phyloP scores from a whole-genome alignment of 1,140 invertebrate genomes.

The Heterodera carotae region DNA sequence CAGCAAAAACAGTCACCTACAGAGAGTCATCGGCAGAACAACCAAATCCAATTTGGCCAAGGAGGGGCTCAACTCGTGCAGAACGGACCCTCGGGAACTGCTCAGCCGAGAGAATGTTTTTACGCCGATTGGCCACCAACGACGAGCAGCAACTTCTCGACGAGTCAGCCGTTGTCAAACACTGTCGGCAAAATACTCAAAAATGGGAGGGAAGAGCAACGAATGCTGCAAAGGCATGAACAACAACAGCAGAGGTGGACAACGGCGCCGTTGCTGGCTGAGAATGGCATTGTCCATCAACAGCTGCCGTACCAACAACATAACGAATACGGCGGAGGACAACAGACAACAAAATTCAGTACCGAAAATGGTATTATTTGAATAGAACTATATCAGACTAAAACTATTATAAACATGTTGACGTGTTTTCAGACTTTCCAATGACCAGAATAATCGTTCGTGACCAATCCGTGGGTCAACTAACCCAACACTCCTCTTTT shows the following conservation, averaged over 20 bases:
- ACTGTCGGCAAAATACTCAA: not conserved
- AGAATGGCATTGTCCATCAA: constrained; percentile 5
- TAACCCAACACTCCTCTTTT: not conserved
- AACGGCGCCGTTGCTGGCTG: not conserved
- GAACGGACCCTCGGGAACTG: not conserved
- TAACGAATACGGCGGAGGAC: not conserved
- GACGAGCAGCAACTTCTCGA: not conserved
- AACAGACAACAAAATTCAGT: not conserved
- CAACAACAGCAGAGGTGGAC: constrained; percentile 11
- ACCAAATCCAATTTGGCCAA: not conserved
- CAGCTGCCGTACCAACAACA: not conserved
- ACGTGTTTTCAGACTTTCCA: not conserved
- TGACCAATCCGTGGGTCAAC: not conserved
- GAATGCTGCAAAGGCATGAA: not conserved
- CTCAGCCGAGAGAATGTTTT: not conserved
- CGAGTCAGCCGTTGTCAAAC: not conserved
- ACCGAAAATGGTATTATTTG: not conserved
- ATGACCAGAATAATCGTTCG: not conserved
- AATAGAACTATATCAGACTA: not conserved
- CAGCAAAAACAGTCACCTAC: not conserved
- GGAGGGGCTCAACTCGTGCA: not conserved
- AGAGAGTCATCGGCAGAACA: not conserved
- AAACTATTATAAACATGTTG: not conserved
- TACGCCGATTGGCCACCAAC: constrained; percentile 11
- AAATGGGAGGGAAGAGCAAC: not conserved